Percentiles rank a stretch among this genome's conserved stretches.
Conservation (phyloP, 2,113 vertebrate species). For the Pachycephala philippinensis region DNA sequence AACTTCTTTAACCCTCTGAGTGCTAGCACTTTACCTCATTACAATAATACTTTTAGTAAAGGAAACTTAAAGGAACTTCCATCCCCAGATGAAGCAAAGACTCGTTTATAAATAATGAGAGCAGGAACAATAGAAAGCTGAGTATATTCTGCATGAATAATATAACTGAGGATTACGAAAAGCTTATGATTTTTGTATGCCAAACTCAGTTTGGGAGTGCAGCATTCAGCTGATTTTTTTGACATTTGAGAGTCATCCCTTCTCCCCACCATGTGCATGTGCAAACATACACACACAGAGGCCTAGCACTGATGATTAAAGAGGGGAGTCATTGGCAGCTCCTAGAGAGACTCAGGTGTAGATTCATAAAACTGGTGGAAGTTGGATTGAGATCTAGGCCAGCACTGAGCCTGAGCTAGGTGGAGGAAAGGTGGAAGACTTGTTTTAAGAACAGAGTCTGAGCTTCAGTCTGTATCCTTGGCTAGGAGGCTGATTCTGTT, state of each 20-base stretch:
- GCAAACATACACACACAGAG: not conserved
- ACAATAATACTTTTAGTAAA: not conserved
- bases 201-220: slow-evolving; percentile 26
- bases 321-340: not conserved
- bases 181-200: not conserved
- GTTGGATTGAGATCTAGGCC: not conserved
- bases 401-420: not conserved
- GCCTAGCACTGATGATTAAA: not conserved
- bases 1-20: not conserved
- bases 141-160: slow-evolving; percentile 55
- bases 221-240: slow-evolving; percentile 12
- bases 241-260: not conserved
- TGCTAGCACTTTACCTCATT: not conserved
- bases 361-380: not conserved
- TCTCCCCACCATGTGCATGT: not conserved
- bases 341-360: not conserved
- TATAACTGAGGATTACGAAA: slow-evolving; percentile 29
- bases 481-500: not conserved
- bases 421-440: not conserved
- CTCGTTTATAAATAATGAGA: slow-evolving; percentile 58
- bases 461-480: not conserved
- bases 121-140: slow-evolving; percentile 46
- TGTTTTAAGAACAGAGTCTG: not conserved
- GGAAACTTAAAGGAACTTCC: slow-evolving; percentile 29
- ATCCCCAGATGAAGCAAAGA: not conserved